phyloP scores from a whole-genome alignment of 2,888 invertebrate genomes.

The Scrobipalpa costella region DNA sequence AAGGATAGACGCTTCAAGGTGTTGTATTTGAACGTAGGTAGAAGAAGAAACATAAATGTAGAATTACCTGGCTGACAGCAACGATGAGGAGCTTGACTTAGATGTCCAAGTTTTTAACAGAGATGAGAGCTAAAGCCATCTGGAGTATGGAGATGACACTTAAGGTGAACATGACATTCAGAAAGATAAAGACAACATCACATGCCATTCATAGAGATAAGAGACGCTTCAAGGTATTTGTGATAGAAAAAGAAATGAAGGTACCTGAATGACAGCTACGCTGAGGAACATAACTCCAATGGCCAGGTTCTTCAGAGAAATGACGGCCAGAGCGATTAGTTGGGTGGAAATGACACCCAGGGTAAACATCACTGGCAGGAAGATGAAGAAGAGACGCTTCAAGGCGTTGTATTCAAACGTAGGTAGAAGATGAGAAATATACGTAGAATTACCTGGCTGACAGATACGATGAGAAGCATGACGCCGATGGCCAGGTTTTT shows the following conservation, averaged over 20 bases:
- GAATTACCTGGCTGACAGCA: no score
- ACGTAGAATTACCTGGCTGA: slow-evolving; percentile 83
- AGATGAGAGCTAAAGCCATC: neutral
- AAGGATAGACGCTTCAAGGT: slow-evolving; percentile 64
- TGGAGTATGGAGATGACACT: neutral
- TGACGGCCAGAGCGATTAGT: slow-evolving; percentile 85
- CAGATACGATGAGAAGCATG: slow-evolving; percentile 79
- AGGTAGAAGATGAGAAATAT: no score
- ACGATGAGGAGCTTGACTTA: neutral
- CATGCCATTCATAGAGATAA: no score
- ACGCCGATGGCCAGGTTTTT: slow-evolving; percentile 88
- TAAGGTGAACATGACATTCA: neutral
- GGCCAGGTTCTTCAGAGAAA: slow-evolving; percentile 87
- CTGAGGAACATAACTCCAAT: slow-evolving; percentile 84
- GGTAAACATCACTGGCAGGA: slow-evolving; percentile 88
- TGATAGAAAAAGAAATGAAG: neutral
- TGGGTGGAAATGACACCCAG: slow-evolving; percentile 88
- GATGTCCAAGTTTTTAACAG: neutral
- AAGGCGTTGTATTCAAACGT: no score
- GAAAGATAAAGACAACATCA: neutral
- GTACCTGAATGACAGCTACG: slow-evolving; percentile 81
- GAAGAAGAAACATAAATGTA: no score
- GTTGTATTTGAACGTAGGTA: no score
- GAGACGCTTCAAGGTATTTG: neutral
- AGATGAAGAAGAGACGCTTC: slow-evolving; percentile 76